Percentiles rank a stretch among this genome's conserved stretches.
Evolutionary conservation across 1,140 invertebrate species (phyloP).

Genomic region (Leptinotarsa texana): DNA sequence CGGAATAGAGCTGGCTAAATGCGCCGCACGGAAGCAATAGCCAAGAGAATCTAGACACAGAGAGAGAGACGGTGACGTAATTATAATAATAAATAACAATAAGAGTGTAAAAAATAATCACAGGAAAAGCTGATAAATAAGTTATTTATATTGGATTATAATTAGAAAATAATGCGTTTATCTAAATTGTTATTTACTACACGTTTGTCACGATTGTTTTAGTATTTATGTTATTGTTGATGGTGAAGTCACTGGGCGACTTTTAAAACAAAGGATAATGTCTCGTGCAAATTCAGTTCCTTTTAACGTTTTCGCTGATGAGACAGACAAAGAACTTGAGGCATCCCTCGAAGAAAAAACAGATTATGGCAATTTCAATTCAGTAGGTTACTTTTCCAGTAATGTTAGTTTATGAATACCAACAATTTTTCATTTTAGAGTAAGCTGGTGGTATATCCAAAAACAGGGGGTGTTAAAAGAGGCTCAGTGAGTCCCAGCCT

Average conservation of each 20-base stretch:
- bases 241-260: neutral
- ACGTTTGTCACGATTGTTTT: neutral
- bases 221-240: neutral
- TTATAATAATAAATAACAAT: too few relatives aligned
- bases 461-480: neutral
- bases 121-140: too few relatives aligned
- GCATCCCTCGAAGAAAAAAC: constrained; percentile 55
- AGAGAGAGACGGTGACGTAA: too few relatives aligned
- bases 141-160: too few relatives aligned
- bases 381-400: constrained; percentile 48
- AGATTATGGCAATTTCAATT: neutral
- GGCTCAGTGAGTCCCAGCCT: constrained; percentile 39
- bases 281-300: constrained; percentile 53
- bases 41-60: too few relatives aligned
- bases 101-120: too few relatives aligned
- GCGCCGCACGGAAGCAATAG: too few relatives aligned
- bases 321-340: constrained; percentile 52
- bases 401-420: constrained; percentile 44
- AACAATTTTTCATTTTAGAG: constrained; percentile 37
- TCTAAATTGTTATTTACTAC: neutral
- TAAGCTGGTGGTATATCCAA: neutral
- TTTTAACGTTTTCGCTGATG: constrained; percentile 63
- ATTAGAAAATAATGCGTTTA: neutral
- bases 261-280: constrained; percentile 28
- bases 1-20: too few relatives aligned